phyloP scores from a whole-genome alignment of 2,113 vertebrate species.

The Erythrocercus mccallii region DNA sequence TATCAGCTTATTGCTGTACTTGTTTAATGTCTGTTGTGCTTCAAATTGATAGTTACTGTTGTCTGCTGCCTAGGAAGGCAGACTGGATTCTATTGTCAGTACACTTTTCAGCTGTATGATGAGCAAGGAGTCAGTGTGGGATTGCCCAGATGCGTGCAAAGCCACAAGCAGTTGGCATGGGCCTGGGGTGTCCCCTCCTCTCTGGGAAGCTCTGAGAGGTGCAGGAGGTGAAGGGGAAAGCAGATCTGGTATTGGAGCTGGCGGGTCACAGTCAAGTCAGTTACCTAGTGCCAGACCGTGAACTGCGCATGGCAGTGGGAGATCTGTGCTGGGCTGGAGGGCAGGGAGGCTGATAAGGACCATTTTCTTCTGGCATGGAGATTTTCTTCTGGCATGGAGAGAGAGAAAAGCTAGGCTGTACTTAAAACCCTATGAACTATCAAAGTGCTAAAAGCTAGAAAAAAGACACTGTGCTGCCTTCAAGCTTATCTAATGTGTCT shows the following conservation, averaged over 20 bases:
- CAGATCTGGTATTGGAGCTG: not conserved
- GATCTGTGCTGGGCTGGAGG: not conserved
- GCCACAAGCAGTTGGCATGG: rapidly evolving
- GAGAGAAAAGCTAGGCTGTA: not conserved
- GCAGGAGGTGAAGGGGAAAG: not conserved
- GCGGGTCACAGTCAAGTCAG: not conserved
- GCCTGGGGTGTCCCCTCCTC: not conserved
- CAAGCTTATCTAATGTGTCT: not conserved
- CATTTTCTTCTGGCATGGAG: not conserved
- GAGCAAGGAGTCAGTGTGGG: rapidly evolving
- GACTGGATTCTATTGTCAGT: not conserved
- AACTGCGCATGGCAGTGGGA: rapidly evolving
- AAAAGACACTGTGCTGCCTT: not conserved
- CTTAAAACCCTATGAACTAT: not conserved
- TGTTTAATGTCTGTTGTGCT: not conserved
- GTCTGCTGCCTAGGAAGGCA: not conserved
- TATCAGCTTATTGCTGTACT: slow-evolving; percentile 50
- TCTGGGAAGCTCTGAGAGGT: not conserved
- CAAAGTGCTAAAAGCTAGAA: not conserved
- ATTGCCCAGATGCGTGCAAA: rapidly evolving
- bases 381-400: too few relatives aligned
- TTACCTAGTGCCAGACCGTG: rapidly evolving
- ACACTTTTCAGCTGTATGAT: not conserved
- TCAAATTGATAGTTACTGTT: not conserved
- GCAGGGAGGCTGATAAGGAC: too few relatives aligned